These are phyloP conservation scores for Gonatopus flavifemur DNA, from an alignment of 1,140 invertebrate species.

Conservation along the genomic window DNA sequence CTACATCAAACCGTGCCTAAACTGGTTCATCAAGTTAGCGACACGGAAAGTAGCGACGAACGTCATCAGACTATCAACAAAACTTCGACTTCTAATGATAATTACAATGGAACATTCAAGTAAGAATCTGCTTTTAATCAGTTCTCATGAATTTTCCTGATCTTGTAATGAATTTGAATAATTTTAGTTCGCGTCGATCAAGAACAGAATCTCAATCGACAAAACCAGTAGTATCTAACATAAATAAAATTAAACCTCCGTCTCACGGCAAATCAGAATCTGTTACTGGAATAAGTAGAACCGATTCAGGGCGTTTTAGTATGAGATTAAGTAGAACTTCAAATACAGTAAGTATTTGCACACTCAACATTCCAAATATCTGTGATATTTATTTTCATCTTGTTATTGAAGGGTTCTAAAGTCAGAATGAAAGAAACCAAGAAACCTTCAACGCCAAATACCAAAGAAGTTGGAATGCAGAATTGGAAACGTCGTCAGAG, in stretches of 20 bases:
- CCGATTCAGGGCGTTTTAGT: conserved; percentile 68
- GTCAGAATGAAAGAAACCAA: conserved; percentile 39
- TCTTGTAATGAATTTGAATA: conserved; percentile 2
- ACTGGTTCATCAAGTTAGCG: conserved; percentile 29
- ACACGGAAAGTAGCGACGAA: conserved; percentile 43
- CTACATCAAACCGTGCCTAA: conserved; percentile 33
- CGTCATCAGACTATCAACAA: conserved; percentile 23
- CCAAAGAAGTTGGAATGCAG: conserved; percentile 79
- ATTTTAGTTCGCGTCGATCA: conserved; percentile 27
- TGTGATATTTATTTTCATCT: too few relatives aligned
- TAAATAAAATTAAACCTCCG: conserved; percentile 24
- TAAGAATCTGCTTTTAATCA: conserved; percentile 16
- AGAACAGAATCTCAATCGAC: conserved; percentile 29
- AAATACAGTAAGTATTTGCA: conserved; percentile 19
- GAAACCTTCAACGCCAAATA: conserved; percentile 64
- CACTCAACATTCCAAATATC: too few relatives aligned
- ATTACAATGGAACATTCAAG: conserved; percentile 60
- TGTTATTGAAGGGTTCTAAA: conserved; percentile 20
- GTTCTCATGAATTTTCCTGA: not conserved
- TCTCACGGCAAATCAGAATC: conserved; percentile 27
- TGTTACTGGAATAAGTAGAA: conserved; percentile 53
- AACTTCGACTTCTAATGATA: conserved; percentile 54
- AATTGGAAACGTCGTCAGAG: conserved; percentile 90
- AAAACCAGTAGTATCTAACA: conserved; percentile 20
- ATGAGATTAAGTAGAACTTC: conserved; percentile 54